phyloP scores from a whole-genome alignment of 2,888 invertebrate genomes.

The Trichogramma evanescens region DNA sequence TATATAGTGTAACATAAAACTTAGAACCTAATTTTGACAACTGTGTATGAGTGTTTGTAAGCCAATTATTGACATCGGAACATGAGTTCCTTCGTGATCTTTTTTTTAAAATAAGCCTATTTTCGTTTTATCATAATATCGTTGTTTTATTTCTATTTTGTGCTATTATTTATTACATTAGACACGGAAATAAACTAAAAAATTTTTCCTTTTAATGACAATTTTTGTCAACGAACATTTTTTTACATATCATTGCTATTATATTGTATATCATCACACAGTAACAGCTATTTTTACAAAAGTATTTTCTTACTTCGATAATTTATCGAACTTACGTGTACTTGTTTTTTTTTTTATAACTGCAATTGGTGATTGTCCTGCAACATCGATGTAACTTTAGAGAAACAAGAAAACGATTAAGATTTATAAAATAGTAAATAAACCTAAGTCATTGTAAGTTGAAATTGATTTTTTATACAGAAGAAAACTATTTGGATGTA shows the following conservation, averaged over 20 bases:
- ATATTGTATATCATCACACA: background rate
- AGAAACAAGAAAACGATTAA: constrained; percentile 21
- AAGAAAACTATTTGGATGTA: constrained; percentile 6
- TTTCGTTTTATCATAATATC: constrained; percentile 27
- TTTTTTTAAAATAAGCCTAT: constrained; percentile 24
- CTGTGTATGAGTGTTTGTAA: constrained; percentile 32
- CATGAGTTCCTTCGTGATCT: constrained; percentile 29
- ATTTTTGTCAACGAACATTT: too few species aligned
- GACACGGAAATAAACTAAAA: background rate
- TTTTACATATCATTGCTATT: too few species aligned
- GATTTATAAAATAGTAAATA: constrained; percentile 21
- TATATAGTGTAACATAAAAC: constrained; percentile 16
- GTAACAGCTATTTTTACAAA: background rate
- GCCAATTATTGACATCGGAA: constrained; percentile 30
- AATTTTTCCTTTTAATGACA: background rate
- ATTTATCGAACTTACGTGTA: constrained; percentile 2
- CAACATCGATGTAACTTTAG: constrained; percentile 17
- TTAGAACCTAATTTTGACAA: constrained; percentile 22
- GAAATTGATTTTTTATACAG: constrained; percentile 12
- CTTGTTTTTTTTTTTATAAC: constrained; percentile 10
- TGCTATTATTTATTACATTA: background rate
- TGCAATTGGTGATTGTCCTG: constrained; percentile 34
- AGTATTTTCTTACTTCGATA: constrained; percentile 12
- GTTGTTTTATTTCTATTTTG: constrained; percentile 20
- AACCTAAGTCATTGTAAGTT: constrained; percentile 15